These are phyloP conservation scores for Philopedon plagiatum DNA, from an alignment of 2,888 invertebrate species.

Conservation along the genomic window DNA sequence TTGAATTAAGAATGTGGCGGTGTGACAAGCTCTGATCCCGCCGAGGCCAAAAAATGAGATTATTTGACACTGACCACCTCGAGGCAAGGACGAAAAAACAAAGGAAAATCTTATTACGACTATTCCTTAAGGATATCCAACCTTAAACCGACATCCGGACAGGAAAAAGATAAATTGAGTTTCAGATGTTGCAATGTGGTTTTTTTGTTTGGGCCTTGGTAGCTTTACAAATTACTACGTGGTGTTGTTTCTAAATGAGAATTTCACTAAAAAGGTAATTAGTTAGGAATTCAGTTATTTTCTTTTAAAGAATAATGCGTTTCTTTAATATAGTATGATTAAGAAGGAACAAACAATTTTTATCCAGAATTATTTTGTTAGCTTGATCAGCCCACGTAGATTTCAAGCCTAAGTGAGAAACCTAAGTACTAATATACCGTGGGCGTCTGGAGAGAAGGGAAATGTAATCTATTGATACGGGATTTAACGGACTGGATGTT, in stretches of 20 bases:
- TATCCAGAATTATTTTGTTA: no score
- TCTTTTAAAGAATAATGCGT: no score
- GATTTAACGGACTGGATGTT: no score
- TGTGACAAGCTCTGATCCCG: constrained; percentile 62
- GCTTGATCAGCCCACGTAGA: no score
- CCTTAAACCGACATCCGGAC: constrained; percentile 28
- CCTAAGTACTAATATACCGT: no score
- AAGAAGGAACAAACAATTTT: no score
- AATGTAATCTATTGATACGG: no score
- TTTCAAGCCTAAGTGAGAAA: no score
- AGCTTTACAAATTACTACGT: neutral
- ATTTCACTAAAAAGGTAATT: no score
- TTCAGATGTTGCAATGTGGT: constrained; percentile 27
- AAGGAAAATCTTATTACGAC: constrained; percentile 55
- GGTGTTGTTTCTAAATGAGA: neutral
- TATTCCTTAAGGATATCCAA: constrained; percentile 32
- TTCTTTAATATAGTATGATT: no score
- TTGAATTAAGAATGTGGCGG: constrained; percentile 58
- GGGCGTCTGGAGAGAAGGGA: no score
- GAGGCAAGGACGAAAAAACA: constrained; percentile 56
- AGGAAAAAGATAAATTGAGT: constrained; percentile 43
- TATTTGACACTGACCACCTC: constrained; percentile 53
- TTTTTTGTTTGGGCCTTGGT: constrained; percentile 13
- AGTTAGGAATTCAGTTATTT: no score
- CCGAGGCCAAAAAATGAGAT: constrained; percentile 49